A percentile compares a stretch with the other conserved stretches of the same genome.
These are phyloP conservation scores for Tyrophagus putrescentiae DNA, from an alignment of 1,140 invertebrate species.

Conservation along the genomic window DNA sequence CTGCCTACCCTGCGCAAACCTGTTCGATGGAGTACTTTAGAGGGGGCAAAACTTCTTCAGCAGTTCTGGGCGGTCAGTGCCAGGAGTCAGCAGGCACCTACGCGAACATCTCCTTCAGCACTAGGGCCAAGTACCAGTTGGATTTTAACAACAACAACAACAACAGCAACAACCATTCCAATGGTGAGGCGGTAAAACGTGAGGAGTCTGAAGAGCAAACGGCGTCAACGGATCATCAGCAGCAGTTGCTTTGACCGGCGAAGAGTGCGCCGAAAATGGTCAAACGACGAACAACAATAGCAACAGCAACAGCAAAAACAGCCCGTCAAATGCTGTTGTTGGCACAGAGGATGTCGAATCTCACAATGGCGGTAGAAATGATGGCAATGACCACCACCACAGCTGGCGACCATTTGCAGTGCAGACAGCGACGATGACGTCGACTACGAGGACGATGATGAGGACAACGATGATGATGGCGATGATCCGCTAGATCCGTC, in stretches of 20 bases:
- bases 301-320: not conserved
- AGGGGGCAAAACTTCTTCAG: too few species aligned
- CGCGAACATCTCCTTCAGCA: too few species aligned
- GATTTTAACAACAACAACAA: slow-evolving; percentile 8
- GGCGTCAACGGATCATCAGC: too few species aligned
- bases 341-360: not conserved
- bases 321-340: not conserved
- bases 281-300: not conserved
- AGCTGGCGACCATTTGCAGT: not conserved
- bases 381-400: not conserved
- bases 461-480: not conserved
- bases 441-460: not conserved
- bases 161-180: not conserved
- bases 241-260: too few species aligned
- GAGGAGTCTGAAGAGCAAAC: too few species aligned
- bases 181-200: not conserved
- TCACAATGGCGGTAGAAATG: not conserved
- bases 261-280: not conserved
- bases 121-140: too few species aligned
- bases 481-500: not conserved
- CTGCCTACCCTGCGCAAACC: too few species aligned
- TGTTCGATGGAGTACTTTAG: too few species aligned
- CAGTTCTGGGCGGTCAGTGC: too few species aligned
- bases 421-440: not conserved
- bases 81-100: too few species aligned